phyloP scores from a whole-genome alignment of 2,888 invertebrate species.

The Scrobipalpa atriplicella region DNA sequence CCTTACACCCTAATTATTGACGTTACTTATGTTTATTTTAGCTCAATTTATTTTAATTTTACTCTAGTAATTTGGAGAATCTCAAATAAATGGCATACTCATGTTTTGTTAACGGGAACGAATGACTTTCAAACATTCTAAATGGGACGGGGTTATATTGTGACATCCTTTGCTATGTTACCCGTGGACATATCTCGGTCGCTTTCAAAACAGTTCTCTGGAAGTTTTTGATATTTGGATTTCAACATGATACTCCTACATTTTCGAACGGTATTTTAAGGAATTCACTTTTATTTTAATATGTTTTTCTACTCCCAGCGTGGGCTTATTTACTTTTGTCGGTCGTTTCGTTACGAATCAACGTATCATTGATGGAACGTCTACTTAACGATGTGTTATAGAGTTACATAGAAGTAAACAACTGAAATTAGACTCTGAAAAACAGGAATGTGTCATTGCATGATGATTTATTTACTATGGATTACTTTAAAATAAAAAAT shows the following conservation, averaged over 20 bases:
- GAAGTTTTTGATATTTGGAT: constrained; percentile 40
- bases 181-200: constrained; percentile 63
- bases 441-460: neutral
- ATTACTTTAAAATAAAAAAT: neutral
- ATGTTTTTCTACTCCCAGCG: constrained; percentile 15
- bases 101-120: constrained; percentile 23
- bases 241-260: constrained; percentile 43
- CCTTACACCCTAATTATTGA: no score
- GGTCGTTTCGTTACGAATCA: constrained; percentile 24
- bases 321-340: constrained; percentile 23
- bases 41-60: no score
- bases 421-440: neutral
- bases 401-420: neutral
- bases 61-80: constrained; percentile 3
- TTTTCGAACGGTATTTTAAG: constrained; percentile 37
- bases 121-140: constrained; percentile 26
- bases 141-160: constrained; percentile 38
- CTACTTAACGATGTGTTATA: neutral
- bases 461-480: neutral
- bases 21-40: no score
- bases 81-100: constrained; percentile 22
- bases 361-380: constrained; percentile 40
- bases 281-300: constrained; percentile 17
- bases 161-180: constrained; percentile 56
- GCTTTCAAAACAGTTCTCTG: constrained; percentile 59